Evolutionary conservation across 53 echinoderm and acorn worm species (phyloP), one percentile per base, ranked within the genome.

Genomic region (Crossaster papposus): DNA sequence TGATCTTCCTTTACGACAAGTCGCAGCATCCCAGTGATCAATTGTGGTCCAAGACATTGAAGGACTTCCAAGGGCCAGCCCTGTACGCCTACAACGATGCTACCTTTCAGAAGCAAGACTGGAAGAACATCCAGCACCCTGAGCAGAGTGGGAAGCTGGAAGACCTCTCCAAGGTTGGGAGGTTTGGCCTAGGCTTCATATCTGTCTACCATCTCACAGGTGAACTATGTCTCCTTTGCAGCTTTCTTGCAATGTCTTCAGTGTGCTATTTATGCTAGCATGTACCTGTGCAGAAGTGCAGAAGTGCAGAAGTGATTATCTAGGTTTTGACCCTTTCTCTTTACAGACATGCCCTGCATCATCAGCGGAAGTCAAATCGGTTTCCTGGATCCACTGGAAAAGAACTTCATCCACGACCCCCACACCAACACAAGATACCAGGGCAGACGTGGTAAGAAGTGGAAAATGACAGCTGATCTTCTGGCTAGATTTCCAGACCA

Each of bases 131-230:
- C 30, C 97, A 97, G 81, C 79, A 77, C 44, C 91, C 93, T 8
- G 94, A 94, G 23, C 91, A 91, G 62, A 95, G 95, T 74, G 90
- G 79, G 7, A 97, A 97, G 86, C 83, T 88, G 90, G 79, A 93
- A 9, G 87, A 97, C 85, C 94, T 68, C 0, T 65, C 92, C 7
- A 95, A 95, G 76, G 93, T 97, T 76, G 97, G 97, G 1, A 91
- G 97, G 30, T 97, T 97, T 77, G 97, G 97, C 13, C 92, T 97
- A 11, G 97, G 97, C 50, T 97, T 97, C 85, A 95, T 91, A 51
- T 97, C 97, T 20, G 97, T 97, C 23, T 97, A 97, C 80, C 97
- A 97, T 73, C 35, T 95, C 22, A 97, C 97, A 92, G 97, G 97
- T 95, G n/a, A 71, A 81, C 52, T n/a, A n/a, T 1, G 36, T 4